Percentiles rank a stretch among this genome's conserved stretches.
phyloP scores from a whole-genome alignment of 2,888 invertebrate species.

The Pecten maximus region DNA sequence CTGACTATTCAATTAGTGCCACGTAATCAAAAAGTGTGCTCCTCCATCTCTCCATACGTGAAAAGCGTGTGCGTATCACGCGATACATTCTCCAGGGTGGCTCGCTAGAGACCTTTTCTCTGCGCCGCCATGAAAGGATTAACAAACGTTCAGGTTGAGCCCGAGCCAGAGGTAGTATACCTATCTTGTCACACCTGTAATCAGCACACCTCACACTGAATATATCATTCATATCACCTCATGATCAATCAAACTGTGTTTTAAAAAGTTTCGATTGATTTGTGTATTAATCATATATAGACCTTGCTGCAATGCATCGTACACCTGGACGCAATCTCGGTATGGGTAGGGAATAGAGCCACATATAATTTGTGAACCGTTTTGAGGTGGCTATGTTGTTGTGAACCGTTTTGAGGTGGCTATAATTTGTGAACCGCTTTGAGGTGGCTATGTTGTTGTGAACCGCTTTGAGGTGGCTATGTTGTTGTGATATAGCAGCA shows the following conservation, averaged over 20 bases:
- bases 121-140: constrained; percentile 17
- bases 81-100: constrained; percentile 16
- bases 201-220: background rate
- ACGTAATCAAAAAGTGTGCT: constrained; percentile 26
- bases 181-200: constrained; percentile 30
- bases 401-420: no score
- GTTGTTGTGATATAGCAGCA: no score
- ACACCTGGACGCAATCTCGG: background rate
- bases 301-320: background rate
- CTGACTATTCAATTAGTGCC: constrained; percentile 6
- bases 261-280: background rate
- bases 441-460: no score
- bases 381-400: no score
- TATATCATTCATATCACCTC: background rate
- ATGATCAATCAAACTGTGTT: background rate
- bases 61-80: constrained; percentile 26
- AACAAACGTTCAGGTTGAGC: constrained; percentile 16
- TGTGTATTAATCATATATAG: background rate
- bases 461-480: no score
- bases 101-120: constrained; percentile 27
- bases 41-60: background rate
- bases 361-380: no score
- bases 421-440: no score
- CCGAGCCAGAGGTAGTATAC: constrained; percentile 13
- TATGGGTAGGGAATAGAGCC: no score